Percentiles rank a stretch among this genome's conserved stretches.
Evolutionary conservation across 1,140 invertebrate species (phyloP).

Genomic region (Aphelenchoides avenae): DNA sequence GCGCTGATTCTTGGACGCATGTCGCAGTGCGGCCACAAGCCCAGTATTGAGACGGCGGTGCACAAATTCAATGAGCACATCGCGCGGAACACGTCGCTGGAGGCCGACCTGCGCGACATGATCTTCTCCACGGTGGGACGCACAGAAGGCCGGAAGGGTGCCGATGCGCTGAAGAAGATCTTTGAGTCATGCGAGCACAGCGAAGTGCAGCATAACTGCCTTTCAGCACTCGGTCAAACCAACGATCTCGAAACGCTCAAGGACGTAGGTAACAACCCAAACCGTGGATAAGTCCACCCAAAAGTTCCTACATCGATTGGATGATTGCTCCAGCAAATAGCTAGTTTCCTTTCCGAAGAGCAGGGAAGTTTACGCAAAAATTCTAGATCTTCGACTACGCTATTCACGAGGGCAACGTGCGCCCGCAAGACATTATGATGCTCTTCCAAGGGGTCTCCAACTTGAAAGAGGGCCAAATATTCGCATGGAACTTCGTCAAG

Average conservation of each 20-base stretch:
- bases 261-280: too few relatives aligned
- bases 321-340: too few relatives aligned
- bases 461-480: too few relatives aligned
- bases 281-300: too few relatives aligned
- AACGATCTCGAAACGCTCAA: too few relatives aligned
- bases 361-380: too few relatives aligned
- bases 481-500: too few relatives aligned
- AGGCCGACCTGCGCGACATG: slow-evolving; percentile 78
- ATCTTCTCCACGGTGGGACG: slow-evolving; percentile 77
- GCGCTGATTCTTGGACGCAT: slow-evolving; percentile 80
- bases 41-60: slow-evolving; percentile 71
- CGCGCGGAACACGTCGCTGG: slow-evolving; percentile 66
- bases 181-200: slow-evolving; percentile 79
- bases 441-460: slow-evolving; percentile 74
- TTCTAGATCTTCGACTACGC: slow-evolving; percentile 56
- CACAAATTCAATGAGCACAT: slow-evolving; percentile 71
- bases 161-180: slow-evolving; percentile 73
- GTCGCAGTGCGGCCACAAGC: slow-evolving; percentile 73
- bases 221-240: too few relatives aligned
- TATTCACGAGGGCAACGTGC: slow-evolving; percentile 82
- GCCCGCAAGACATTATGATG: slow-evolving; percentile 81
- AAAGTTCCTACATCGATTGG: too few relatives aligned
- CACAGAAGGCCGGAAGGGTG: slow-evolving; percentile 69
- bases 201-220: slow-evolving; percentile 86
- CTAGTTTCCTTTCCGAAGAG: too few relatives aligned